Evolutionary conservation across 2,113 vertebrate species (phyloP).

Genomic region (Oceanodroma tethys): DNA sequence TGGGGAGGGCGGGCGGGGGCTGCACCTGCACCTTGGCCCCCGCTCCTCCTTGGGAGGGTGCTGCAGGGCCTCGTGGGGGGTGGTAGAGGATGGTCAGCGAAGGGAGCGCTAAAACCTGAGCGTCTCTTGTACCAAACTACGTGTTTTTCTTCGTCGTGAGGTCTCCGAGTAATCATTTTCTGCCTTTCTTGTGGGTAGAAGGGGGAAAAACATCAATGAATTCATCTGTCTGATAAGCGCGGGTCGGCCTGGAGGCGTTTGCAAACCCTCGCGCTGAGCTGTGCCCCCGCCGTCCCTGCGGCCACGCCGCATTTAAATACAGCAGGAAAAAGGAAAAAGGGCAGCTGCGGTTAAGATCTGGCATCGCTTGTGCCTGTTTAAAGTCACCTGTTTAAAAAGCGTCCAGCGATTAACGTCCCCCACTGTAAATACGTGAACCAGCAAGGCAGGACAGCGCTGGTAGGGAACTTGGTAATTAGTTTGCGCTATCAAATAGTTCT

Average conservation of each 20-base stretch:
- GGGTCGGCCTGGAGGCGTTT: background rate
- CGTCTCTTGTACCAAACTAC: rapidly evolving
- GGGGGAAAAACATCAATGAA: rapidly evolving
- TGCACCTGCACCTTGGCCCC: too few species aligned
- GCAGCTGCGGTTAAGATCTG: background rate
- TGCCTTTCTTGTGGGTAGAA: background rate
- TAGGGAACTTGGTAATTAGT: background rate
- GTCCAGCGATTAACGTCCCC: background rate
- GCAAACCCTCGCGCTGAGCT: background rate
- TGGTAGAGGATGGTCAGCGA: rapidly evolving
- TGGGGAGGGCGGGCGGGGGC: too few species aligned
- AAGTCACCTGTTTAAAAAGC: background rate
- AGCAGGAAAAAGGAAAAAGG: background rate
- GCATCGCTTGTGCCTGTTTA: background rate
- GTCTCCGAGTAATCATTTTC: rapidly evolving
- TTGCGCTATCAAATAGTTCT: rapidly evolving
- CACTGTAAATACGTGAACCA: rapidly evolving
- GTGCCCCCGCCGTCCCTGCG: background rate
- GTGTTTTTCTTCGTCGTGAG: too few species aligned
- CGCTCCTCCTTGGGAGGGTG: too few species aligned
- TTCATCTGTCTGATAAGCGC: rapidly evolving
- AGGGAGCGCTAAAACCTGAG: rapidly evolving
- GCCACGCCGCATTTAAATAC: background rate
- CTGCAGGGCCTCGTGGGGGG: too few species aligned
- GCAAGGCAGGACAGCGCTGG: background rate